A percentile compares a stretch with the other conserved stretches of the same genome.
These are phyloP conservation scores for Artibeus lituratus DNA, from an alignment of 2,797 vertebrate species.

Conservation along the genomic window DNA sequence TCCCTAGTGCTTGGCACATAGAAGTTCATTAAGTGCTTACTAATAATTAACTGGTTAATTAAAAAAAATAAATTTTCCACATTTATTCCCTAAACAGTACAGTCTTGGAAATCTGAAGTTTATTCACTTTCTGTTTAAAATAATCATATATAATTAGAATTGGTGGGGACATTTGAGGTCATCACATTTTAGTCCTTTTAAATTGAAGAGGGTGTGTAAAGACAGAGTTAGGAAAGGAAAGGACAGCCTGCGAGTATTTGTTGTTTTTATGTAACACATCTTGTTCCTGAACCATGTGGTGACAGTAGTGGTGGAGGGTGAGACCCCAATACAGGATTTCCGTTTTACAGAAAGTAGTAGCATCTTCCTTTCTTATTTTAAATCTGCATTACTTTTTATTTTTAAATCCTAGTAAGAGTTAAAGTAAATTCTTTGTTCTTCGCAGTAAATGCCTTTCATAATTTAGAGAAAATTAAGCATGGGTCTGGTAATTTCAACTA, in stretches of 20 bases:
- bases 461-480: not conserved
- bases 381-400: not conserved
- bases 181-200: not conserved
- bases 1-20: not conserved
- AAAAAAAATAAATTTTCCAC: not conserved
- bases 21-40: not conserved
- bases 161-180: not conserved
- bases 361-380: not conserved
- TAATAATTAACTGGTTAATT: not conserved
- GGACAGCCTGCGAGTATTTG: not conserved
- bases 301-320: not conserved
- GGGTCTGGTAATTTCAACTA: not conserved
- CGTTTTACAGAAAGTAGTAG: not conserved
- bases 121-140: not conserved
- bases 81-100: not conserved
- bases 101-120: not conserved
- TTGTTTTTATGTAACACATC: not conserved
- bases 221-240: not conserved
- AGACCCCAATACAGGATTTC: not conserved
- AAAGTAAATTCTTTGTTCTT: constrained; percentile 11
- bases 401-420: constrained; percentile 20
- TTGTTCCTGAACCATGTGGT: not conserved
- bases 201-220: not conserved
- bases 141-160: not conserved
- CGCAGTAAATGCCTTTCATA: not conserved